Base-by-base conservation (phyloP, 2,888 invertebrate species). In the Piscicola geometra region DNA sequence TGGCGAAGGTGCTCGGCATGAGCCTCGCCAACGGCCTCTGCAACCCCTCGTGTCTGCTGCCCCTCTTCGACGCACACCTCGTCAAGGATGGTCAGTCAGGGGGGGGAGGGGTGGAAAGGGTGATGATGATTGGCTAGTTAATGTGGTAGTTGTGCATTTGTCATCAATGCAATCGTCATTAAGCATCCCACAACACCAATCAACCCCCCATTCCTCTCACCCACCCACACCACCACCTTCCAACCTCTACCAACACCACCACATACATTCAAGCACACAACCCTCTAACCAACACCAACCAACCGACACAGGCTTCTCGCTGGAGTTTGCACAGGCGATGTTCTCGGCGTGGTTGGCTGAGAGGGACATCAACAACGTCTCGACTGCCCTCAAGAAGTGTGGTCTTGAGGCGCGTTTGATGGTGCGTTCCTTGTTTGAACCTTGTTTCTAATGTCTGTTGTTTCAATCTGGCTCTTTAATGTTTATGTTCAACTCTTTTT, bases 21-120 rank as follows among this genome's bases (percentile, higher is more conserved):
- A 94, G 96, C 92, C 91, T 96, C 84, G 91, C 93, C 77, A 94
- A 94, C 87, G 92, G 92, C 78, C 91, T 94, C 84, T 91, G 95
- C 82, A 92, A 93, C 79, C 92, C 95, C 79, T 90, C 90, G 82
- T 92, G 93, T 79, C 90, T 97, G 82, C 77, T 80, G 12, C 81
- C 82, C 68, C 80, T 86, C 41, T 84, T 86, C 78, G 86, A 89
- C 84, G 94, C 96, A 87, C 95, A 96, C 88, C 89, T 97, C 83
- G 85, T 86, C 77, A 87, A 86, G 80, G 87, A 87, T 80, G 85
- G 85, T 85, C 77, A 70, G 78, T 76, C 36, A 15, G 41, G 41
- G 5, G 41, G 41, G 41, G 41, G 41, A 9, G 41, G 41, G 41
- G 15, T 9, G n/a, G 68, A 68, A 3, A 68, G 68, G 5, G 18